Evolutionary conservation across 2,113 vertebrate genomes (phyloP), one percentile per base, ranked within the genome.

Genomic region (Hiodon alosoides): DNA sequence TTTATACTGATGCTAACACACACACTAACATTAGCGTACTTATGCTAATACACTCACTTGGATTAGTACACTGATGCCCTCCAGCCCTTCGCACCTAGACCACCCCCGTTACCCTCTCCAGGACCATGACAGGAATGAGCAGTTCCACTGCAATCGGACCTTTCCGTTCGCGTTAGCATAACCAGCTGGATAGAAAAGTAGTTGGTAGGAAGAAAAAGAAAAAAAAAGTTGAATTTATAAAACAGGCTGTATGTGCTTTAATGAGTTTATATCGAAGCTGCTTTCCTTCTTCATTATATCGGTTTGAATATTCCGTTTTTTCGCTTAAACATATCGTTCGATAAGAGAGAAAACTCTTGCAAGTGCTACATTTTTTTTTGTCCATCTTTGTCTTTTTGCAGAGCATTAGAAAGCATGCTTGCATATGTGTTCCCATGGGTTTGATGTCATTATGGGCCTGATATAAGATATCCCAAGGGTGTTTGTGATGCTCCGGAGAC

Each of bases 191-290:
- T 74, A 86, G 85, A 85, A 85, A 85, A 74, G 85, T 78, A 85
- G 81, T 73, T 82, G 83, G 77, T 92, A 89, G 86, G 71, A 79
- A 82, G 81, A 69, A 79, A 81, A 59, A 69, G 75, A 70, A 73
- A 69, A 71, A 66, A 85, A 83, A 86, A 31, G 31, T 31, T 31
- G 31, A 31, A 31, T 31, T 31, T 79, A 85, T 90, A 85, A 85
- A 81, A 91, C 92, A 93, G 90, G 93, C 92, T 94, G 92, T 94
- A 93, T 92, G 93, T 93, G 92, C 92, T 93, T 31, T 89, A 89
- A 87, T 89, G 92, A 93, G 93, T 96, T 95, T 95, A 94, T 94
- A 93, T 94, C 90, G 91, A 94, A 94, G 94, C 96, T 95, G 95
- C 95, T 98, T 96, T 92, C 90, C 86, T 85, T 93, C 86, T 89